These are phyloP conservation scores for Psylliodes chrysocephalus DNA, from an alignment of 2,888 invertebrate species.

Conservation along the genomic window DNA sequence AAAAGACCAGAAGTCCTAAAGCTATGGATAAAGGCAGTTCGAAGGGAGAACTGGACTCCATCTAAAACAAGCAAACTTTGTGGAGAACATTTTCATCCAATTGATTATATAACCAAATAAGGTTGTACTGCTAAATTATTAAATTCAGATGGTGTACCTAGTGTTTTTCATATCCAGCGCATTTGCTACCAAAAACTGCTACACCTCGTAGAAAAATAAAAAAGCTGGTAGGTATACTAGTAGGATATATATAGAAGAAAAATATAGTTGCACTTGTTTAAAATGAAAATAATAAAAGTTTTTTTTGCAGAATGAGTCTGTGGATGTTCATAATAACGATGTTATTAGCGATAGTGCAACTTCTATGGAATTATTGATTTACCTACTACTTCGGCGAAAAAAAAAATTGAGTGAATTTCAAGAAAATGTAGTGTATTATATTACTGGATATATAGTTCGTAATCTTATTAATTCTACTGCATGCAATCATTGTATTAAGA, in stretches of 20 bases:
- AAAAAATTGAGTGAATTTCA: no score
- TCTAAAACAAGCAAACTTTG: constrained; percentile 44
- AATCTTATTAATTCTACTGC: no score
- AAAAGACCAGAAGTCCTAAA: constrained; percentile 41
- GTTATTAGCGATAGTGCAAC: no score
- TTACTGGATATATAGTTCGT: no score
- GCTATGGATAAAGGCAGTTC: constrained; percentile 43
- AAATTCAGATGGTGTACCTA: constrained; percentile 41
- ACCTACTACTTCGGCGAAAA: constrained; percentile 7
- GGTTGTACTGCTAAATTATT: no score
- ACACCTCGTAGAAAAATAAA: no score
- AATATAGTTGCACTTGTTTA: no score
- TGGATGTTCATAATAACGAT: not conserved
- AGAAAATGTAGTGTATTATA: no score
- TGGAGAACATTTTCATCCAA: no score
- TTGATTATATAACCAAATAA: no score
- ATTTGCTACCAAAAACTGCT: constrained; percentile 18
- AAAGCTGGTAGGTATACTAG: constrained; percentile 9
- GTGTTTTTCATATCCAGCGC: constrained; percentile 38
- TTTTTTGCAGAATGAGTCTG: not conserved
- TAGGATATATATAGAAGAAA: not conserved
- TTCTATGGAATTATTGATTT: no score
- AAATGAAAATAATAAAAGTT: constrained; percentile 4
- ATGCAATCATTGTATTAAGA: no score
- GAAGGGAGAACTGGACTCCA: constrained; percentile 46